phyloP scores from a whole-genome alignment of 2,888 invertebrate genomes.

The Machimus atricapillus region DNA sequence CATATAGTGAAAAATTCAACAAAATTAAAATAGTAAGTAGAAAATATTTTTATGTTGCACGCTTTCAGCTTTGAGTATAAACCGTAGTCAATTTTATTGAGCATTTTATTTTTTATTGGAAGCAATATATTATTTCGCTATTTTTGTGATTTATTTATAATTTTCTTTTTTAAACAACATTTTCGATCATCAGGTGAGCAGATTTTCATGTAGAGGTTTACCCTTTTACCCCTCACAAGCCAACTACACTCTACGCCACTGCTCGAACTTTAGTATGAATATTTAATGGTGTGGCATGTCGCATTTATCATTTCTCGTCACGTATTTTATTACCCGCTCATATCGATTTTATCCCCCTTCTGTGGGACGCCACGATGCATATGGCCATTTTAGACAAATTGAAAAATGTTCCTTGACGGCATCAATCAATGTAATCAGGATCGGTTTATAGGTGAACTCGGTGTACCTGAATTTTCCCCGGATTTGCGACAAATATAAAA shows the following conservation, averaged over 20 bases:
- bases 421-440: constrained; percentile 27
- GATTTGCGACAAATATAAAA: background rate
- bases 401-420: constrained; percentile 25
- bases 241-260: background rate
- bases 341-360: background rate
- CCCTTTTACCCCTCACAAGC: background rate
- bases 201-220: background rate
- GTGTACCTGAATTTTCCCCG: background rate
- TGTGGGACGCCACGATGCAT: background rate
- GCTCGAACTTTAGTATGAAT: constrained; percentile 8
- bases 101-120: too few relatives aligned
- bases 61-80: too few relatives aligned
- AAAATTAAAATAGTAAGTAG: too few relatives aligned
- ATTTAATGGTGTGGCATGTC: constrained; percentile 17
- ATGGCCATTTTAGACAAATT: constrained; percentile 17
- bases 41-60: too few relatives aligned
- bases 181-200: background rate
- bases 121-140: too few relatives aligned
- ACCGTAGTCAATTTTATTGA: background rate
- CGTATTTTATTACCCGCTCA: constrained; percentile 23
- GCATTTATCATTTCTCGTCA: constrained; percentile 31
- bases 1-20: too few relatives aligned
- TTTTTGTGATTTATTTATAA: background rate
- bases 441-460: constrained; percentile 5
- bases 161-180: background rate